Conservation (phyloP, 1,140 invertebrate species). For the Riptortus pedestris region DNA sequence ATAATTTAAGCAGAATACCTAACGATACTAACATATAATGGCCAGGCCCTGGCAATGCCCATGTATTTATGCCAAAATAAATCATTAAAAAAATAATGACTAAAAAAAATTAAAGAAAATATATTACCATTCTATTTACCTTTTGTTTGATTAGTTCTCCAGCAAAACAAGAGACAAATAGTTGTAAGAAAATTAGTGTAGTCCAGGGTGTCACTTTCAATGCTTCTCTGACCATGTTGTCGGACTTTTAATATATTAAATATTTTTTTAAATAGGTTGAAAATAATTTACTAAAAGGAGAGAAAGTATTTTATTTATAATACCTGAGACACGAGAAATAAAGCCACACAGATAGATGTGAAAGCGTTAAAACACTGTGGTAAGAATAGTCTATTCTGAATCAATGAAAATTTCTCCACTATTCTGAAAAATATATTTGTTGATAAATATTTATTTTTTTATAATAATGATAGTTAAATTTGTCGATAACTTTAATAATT, state of each 20-base stretch:
- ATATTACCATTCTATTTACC: neutral
- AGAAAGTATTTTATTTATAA: too few relatives aligned
- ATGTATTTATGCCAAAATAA: too few relatives aligned
- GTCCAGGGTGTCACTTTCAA: conserved; percentile 16
- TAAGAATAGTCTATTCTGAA: neutral
- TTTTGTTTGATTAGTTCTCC: conserved; percentile 6
- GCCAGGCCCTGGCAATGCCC: too few relatives aligned
- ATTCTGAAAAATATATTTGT: neutral
- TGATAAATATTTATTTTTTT: neutral
- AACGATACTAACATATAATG: too few relatives aligned
- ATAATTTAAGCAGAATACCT: too few relatives aligned
- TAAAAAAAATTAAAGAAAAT: neutral
- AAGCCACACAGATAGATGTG: neutral
- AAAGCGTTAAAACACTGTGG: conserved; percentile 2
- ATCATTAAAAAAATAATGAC: too few relatives aligned
- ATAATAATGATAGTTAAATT: neutral
- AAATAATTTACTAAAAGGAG: too few relatives aligned
- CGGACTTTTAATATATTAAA: neutral
- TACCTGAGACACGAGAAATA: conserved; percentile 6
- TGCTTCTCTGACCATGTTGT: neutral
- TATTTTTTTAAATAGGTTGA: neutral
- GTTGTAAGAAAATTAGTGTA: conserved; percentile 5
- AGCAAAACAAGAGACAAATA: conserved; percentile 3
- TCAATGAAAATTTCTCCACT: neutral
- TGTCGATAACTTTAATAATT: too few relatives aligned